Base-by-base conservation (phyloP, 2,888 invertebrate genomes). In the Aleiodes leptofemur region DNA sequence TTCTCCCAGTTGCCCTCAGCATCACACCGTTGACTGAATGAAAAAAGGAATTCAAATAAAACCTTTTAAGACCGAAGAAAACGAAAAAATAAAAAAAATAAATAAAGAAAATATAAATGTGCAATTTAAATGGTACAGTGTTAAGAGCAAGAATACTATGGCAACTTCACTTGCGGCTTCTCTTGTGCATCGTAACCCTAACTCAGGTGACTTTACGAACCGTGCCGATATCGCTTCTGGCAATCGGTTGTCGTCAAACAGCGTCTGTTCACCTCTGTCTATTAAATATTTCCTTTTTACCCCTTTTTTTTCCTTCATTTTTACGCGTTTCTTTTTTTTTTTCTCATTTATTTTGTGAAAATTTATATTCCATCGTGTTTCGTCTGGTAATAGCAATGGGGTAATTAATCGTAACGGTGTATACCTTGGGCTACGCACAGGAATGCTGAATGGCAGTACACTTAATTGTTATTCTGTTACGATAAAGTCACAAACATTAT, bases 161-260 rank as follows among this genome's bases (percentile, higher is more conserved):
- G 59, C 48, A 23, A 71, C 70, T 71, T 43, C 59, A 53, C 59
- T 57, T 71, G 57, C 48, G 16, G 51, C 59, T 31, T 51, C 69
- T 56, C 56, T 56, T 69, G 50, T n/a, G 23, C 70, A 43, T 71
- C 70, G 57, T 59, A 71, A 50, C 70, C 70, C 57, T 71, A 71
- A 71, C 70, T 71, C 70, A 71, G 50, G 48, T 57, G 59, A 71
- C 50, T 71, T 71, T 71, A 71, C 70, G 59, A 14, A 59, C 48
- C 29, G 16, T 43, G 61, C 43, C 14, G 38, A 23, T 64, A 48
- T 43, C 48, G 48, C 64, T 48, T 43, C 64, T 16, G 64, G 43
- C 64, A 43, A 48, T 64, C 16, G 64, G 48, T 7, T 43, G 64
- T 43, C 64, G 48, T 61, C 61, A 61, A 61, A 61, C 14, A 4